Conservation (phyloP, 2,113 vertebrate genomes). For the Mobula hypostoma region DNA sequence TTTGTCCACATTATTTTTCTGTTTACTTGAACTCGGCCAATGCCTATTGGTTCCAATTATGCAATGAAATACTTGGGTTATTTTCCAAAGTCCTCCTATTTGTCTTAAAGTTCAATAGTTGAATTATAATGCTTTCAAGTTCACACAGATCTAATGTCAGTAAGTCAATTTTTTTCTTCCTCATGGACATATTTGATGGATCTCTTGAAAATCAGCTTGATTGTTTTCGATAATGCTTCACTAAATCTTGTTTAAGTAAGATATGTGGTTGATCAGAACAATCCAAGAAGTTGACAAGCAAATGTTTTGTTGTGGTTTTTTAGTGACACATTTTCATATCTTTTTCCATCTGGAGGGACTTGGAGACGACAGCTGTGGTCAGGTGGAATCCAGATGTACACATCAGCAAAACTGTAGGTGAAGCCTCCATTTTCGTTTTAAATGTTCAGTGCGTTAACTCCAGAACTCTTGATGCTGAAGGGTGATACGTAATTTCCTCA, state of each 20-base stretch:
- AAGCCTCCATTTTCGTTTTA: conserved; percentile 17
- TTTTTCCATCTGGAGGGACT: conserved; percentile 31
- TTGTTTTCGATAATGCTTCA: background rate
- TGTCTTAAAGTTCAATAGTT: background rate
- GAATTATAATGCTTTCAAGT: background rate
- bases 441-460: conserved; percentile 15
- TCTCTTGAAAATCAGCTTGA: background rate
- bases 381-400: conserved; percentile 24
- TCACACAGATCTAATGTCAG: background rate
- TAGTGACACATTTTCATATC: conserved; percentile 34
- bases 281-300: conserved; percentile 13
- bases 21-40: background rate
- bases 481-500: background rate
- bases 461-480: background rate
- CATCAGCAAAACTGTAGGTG: background rate
- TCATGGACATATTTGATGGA: background rate
- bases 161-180: background rate
- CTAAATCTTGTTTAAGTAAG: background rate
- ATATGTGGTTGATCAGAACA: conserved; percentile 15
- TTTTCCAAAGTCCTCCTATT: background rate
- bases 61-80: background rate
- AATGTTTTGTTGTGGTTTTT: conserved; percentile 34
- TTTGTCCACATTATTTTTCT: background rate
- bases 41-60: background rate
- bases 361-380: background rate